Evolutionary conservation across 2,797 vertebrate species (phyloP).

Genomic region (Cichlasoma orientale): DNA sequence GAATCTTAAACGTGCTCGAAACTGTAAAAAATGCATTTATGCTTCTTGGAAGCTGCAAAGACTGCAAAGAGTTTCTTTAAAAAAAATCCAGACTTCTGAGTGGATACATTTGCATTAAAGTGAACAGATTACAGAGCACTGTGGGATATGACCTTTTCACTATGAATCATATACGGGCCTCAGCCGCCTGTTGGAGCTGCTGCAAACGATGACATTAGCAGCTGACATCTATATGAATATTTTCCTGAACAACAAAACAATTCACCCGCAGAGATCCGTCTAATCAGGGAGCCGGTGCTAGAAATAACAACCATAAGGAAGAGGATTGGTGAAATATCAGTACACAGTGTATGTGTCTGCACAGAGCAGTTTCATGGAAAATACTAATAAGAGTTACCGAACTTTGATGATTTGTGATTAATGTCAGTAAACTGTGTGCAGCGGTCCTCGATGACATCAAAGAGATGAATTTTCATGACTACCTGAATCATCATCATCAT

Average conservation of each 20-base stretch:
- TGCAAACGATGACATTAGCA: conserved; percentile 7
- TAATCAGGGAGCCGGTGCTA: not conserved
- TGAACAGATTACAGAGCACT: not conserved
- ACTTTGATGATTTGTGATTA: not conserved
- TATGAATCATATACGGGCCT: conserved; percentile 25
- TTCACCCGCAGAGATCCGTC: not conserved
- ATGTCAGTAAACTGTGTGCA: not conserved
- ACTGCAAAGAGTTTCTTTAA: accelerated
- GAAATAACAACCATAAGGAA: not conserved
- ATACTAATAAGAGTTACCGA: not conserved
- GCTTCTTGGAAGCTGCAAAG: not conserved
- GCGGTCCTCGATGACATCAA: not conserved
- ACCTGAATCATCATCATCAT: not conserved
- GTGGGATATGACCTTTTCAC: conserved; percentile 39
- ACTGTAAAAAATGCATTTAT: accelerated
- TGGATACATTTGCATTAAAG: conserved; percentile 4
- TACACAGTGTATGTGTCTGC: no score
- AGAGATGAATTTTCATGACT: not conserved
- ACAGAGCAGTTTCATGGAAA: not conserved
- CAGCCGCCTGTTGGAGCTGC: conserved; percentile 15
- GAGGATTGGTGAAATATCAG: not conserved
- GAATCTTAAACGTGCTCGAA: not conserved
- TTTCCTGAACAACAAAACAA: not conserved
- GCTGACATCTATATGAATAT: conserved; percentile 3
- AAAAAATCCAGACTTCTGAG: not conserved